Percentiles rank a stretch among this genome's conserved stretches.
phyloP scores from a whole-genome alignment of 2,797 vertebrate species.

The Sebastes vulpes region DNA sequence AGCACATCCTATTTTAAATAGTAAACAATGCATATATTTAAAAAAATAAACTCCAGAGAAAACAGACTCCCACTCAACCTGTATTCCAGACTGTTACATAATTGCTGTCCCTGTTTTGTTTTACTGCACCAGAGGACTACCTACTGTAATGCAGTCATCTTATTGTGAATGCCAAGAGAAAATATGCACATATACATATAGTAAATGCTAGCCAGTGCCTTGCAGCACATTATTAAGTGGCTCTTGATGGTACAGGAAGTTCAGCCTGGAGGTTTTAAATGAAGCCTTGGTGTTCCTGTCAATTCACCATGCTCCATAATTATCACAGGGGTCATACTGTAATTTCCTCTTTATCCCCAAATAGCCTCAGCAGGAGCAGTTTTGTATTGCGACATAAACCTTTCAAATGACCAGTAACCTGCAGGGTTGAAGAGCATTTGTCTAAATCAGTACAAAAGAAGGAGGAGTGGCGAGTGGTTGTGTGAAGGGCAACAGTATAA shows the following conservation, averaged over 20 bases:
- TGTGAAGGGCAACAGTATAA: constrained; percentile 34
- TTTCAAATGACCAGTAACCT: constrained; percentile 27
- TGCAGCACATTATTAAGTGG: neutral
- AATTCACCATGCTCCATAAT: constrained; percentile 47
- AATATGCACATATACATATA: neutral
- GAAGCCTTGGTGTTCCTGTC: constrained; percentile 36
- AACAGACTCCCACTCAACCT: constrained; percentile 51
- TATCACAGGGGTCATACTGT: constrained; percentile 46
- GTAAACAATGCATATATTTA: neutral
- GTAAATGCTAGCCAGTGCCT: neutral
- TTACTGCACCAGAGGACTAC: constrained; percentile 34
- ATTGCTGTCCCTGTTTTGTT: constrained; percentile 40
- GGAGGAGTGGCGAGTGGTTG: constrained; percentile 1
- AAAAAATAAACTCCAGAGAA: constrained; percentile 19
- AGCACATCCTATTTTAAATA: neutral
- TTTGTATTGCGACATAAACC: constrained; percentile 19
- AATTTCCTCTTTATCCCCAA: constrained; percentile 46
- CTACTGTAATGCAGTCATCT: constrained; percentile 24
- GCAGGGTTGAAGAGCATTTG: constrained; percentile 24
- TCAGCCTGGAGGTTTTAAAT: constrained; percentile 33
- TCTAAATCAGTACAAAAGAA: constrained; percentile 32
- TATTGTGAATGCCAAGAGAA: constrained; percentile 16
- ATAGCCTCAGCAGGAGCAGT: constrained; percentile 33
- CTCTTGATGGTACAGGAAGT: constrained; percentile 11
- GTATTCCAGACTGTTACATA: constrained; percentile 48